phyloP scores from a whole-genome alignment of 2,113 vertebrate species.

The Cavia porcellus region DNA sequence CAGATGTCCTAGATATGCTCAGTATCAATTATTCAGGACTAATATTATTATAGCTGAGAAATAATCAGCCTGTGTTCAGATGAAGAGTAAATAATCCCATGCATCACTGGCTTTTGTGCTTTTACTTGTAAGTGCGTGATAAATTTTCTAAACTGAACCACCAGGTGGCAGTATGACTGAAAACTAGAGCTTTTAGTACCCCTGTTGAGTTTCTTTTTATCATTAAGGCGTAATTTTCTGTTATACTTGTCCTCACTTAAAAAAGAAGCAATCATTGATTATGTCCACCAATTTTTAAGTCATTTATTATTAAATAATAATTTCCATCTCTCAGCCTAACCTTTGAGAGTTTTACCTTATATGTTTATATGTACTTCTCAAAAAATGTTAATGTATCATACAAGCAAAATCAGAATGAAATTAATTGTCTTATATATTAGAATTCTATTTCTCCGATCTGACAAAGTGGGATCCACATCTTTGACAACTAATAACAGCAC shows the following conservation, averaged over 20 bases:
- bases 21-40: background rate
- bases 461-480: background rate
- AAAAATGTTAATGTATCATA: background rate
- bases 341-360: background rate
- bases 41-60: background rate
- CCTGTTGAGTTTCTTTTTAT: background rate
- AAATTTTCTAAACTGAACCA: conserved; percentile 20
- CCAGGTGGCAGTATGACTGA: conserved; percentile 74
- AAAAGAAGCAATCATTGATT: conserved; percentile 13
- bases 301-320: background rate
- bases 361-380: background rate
- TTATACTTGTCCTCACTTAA: conserved; percentile 21
- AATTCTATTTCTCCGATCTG: background rate
- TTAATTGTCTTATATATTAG: background rate
- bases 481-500: background rate
- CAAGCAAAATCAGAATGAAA: background rate
- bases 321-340: background rate
- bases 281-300: background rate
- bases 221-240: background rate
- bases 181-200: background rate
- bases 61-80: background rate
- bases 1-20: background rate
- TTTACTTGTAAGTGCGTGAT: background rate
- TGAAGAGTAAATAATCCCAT: background rate
- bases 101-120: background rate